Conservation (phyloP, 2,113 vertebrate genomes). For the Cyanoderma ruficeps region DNA sequence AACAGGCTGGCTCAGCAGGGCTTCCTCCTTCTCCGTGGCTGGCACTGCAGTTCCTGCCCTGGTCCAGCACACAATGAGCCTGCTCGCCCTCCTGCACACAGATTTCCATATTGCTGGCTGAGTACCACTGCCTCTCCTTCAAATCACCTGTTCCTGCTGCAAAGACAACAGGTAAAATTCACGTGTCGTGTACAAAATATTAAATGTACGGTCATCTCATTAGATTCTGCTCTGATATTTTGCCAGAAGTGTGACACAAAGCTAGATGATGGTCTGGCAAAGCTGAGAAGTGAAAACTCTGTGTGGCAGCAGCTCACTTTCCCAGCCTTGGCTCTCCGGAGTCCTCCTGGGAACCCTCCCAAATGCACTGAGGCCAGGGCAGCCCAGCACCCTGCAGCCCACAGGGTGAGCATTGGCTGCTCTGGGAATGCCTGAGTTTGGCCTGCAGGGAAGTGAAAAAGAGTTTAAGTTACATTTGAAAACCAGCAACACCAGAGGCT, state of each 20-base stretch:
- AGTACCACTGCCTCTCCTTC: not conserved
- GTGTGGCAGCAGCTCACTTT: not conserved
- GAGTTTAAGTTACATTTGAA: not conserved
- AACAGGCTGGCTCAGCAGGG: not conserved
- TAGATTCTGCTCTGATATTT: not conserved
- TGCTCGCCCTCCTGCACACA: not conserved
- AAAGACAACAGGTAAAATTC: not conserved
- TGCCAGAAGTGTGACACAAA: fast-evolving
- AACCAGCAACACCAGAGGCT: not conserved
- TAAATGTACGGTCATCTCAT: fast-evolving
- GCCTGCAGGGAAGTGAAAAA: not conserved
- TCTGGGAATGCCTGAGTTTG: not conserved
- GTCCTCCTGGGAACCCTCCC: not conserved
- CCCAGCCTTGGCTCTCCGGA: not conserved
- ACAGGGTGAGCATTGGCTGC: not conserved
- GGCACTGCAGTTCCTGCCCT: not conserved
- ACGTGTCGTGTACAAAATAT: fast-evolving
- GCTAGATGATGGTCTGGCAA: not conserved
- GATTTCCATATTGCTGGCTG: not conserved
- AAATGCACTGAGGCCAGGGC: fast-evolving
- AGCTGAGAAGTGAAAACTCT: not conserved
- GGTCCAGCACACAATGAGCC: not conserved
- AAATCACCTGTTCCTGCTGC: not conserved
- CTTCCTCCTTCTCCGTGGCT: not conserved
- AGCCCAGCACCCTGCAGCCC: not conserved